Percentiles rank a stretch among this genome's conserved stretches.
These are phyloP conservation scores for Torymus tubicola DNA, from an alignment of 2,888 invertebrate genomes.

Conservation along the genomic window DNA sequence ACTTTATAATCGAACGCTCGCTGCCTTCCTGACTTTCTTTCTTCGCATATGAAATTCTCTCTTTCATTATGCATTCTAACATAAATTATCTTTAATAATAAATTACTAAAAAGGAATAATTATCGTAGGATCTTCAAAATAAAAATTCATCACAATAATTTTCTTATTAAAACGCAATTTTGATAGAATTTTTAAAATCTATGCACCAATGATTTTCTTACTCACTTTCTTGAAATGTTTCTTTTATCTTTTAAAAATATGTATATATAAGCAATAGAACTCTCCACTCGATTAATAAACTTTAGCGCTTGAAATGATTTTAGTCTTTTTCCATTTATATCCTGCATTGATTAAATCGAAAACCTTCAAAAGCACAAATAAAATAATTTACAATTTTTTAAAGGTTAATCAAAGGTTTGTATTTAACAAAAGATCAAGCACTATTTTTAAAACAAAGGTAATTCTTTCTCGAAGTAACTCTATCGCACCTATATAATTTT, in stretches of 20 bases:
- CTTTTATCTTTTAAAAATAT: neutral
- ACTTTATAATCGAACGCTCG: constrained; percentile 18
- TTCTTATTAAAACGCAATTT: too few relatives aligned
- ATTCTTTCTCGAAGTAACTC: neutral
- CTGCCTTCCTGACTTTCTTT: constrained; percentile 8
- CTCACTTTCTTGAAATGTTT: neutral
- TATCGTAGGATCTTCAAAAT: too few relatives aligned
- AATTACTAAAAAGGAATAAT: neutral
- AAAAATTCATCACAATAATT: too few relatives aligned
- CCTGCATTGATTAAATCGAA: too few relatives aligned
- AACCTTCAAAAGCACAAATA: too few relatives aligned
- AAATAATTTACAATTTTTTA: too few relatives aligned
- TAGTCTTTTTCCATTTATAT: neutral
- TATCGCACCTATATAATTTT: neutral
- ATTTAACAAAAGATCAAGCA: neutral
- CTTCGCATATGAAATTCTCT: neutral
- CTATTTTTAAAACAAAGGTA: neutral
- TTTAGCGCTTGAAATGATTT: neutral
- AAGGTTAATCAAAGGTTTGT: neutral
- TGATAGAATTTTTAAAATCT: too few relatives aligned
- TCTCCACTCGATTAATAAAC: neutral
- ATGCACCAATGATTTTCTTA: neutral
- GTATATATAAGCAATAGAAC: neutral
- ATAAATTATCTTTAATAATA: neutral
- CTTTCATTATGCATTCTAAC: neutral